A percentile compares a stretch with the other conserved stretches of the same genome.
Conservation (phyloP, 2,888 invertebrate species). For the Apantesis nais region DNA sequence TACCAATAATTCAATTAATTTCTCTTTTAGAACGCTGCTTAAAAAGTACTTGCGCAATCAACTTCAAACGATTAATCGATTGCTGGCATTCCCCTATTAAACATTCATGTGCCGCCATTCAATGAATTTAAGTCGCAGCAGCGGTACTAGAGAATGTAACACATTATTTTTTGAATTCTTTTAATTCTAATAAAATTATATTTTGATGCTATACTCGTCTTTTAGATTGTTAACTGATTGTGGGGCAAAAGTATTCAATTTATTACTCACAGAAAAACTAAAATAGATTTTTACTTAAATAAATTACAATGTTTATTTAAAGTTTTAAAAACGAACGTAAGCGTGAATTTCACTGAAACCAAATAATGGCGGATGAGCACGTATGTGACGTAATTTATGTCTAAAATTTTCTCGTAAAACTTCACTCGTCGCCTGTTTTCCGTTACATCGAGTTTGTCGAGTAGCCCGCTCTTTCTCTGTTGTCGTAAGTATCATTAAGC, state of each 20-base stretch:
- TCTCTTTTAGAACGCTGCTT: conserved; percentile 30
- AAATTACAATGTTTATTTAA: conserved; percentile 68
- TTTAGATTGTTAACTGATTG: background rate
- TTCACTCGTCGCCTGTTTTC: conserved; percentile 63
- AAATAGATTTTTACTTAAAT: conserved; percentile 44
- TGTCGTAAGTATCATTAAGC: conserved; percentile 67
- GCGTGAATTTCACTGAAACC: conserved; percentile 69
- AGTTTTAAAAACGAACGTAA: conserved; percentile 73
- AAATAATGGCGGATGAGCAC: conserved; percentile 77
- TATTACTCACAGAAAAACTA: background rate
- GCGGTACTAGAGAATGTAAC: background rate
- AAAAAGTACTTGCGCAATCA: conserved; percentile 29
- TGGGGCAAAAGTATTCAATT: background rate
- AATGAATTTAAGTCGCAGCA: conserved; percentile 13
- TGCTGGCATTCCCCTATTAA: conserved; percentile 26
- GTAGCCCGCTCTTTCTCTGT: conserved; percentile 52
- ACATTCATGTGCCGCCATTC: conserved; percentile 26
- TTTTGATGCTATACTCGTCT: background rate
- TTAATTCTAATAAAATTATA: background rate
- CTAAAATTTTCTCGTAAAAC: conserved; percentile 75
- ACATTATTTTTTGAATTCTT: conserved; percentile 6
- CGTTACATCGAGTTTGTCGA: conserved; percentile 62
- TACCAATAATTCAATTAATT: conserved; percentile 32
- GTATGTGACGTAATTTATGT: conserved; percentile 72
- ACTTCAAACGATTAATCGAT: conserved; percentile 35